phyloP scores from a whole-genome alignment of 2,113 vertebrate species.

The Brevimyrus niger region DNA sequence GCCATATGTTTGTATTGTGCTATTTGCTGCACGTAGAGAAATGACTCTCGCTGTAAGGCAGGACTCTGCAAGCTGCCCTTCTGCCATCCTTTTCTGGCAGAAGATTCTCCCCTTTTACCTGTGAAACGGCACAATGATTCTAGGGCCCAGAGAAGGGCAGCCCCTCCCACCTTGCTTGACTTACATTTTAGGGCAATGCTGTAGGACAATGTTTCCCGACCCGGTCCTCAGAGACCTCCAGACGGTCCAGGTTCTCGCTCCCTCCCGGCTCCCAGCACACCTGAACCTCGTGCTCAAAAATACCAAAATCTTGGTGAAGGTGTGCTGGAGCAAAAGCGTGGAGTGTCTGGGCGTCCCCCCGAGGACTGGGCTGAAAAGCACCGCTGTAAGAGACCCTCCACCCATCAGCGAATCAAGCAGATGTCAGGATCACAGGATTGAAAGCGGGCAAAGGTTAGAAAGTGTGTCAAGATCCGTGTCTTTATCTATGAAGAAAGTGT shows the following conservation, averaged over 20 bases:
- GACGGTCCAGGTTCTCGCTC: background rate
- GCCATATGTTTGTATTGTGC: background rate
- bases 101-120: background rate
- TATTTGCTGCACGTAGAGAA: background rate
- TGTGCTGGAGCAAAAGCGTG: background rate
- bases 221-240: background rate
- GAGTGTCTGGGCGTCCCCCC: background rate
- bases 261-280: background rate
- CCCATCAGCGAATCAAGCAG: background rate
- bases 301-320: background rate
- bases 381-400: background rate
- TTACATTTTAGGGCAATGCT: background rate
- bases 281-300: background rate
- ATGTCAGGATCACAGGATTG: background rate
- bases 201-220: background rate
- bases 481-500: background rate
- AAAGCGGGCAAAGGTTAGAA: background rate
- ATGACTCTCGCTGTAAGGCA: background rate
- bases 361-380: background rate
- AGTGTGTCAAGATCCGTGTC: background rate
- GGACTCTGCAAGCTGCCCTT: background rate
- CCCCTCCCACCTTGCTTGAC: background rate
- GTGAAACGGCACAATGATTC: background rate
- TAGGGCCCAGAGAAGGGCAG: background rate
- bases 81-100: background rate